Percentiles rank a stretch among this genome's conserved stretches.
phyloP scores from a whole-genome alignment of 2,797 vertebrate genomes.

The Silurus aristotelis region DNA sequence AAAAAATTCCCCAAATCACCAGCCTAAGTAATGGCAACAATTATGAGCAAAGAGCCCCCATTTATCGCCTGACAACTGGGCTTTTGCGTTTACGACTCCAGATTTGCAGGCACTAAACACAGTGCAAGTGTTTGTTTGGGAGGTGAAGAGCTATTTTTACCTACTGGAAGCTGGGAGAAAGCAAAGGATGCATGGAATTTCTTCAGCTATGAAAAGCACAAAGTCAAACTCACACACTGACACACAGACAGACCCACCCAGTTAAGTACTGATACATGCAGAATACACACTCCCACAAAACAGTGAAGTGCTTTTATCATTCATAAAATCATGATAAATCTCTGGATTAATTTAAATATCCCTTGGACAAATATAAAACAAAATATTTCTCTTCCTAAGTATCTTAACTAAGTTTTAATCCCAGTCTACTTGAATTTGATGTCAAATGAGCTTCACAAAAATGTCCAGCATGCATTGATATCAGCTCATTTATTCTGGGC shows the following conservation, averaged over 20 bases:
- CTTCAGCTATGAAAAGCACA: constrained; percentile 51
- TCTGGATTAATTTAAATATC: background rate
- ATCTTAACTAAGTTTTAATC: background rate
- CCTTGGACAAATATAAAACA: background rate
- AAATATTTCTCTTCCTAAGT: background rate
- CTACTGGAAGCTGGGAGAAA: constrained; percentile 33
- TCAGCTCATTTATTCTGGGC: background rate
- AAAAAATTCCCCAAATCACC: constrained; percentile 60
- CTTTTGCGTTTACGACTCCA: constrained; percentile 69
- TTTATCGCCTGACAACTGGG: constrained; percentile 65
- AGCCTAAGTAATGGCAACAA: constrained; percentile 51
- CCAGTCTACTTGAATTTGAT: background rate
- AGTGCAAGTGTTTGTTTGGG: constrained; percentile 42
- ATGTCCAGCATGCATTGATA: background rate
- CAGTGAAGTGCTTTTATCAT: constrained; percentile 14
- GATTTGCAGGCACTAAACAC: constrained; percentile 51
- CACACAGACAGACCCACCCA: constrained; percentile 15
- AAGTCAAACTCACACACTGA: constrained; percentile 26
- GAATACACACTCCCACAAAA: constrained; percentile 8
- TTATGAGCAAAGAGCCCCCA: constrained; percentile 56
- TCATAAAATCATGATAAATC: constrained; percentile 38
- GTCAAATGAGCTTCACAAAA: background rate
- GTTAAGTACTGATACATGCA: constrained; percentile 5
- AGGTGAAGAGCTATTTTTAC: constrained; percentile 53
- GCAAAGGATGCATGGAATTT: constrained; percentile 45